These are phyloP conservation scores for Enteromius trimaculatus DNA, from an alignment of 2,797 vertebrate genomes.

Conservation along the genomic window DNA sequence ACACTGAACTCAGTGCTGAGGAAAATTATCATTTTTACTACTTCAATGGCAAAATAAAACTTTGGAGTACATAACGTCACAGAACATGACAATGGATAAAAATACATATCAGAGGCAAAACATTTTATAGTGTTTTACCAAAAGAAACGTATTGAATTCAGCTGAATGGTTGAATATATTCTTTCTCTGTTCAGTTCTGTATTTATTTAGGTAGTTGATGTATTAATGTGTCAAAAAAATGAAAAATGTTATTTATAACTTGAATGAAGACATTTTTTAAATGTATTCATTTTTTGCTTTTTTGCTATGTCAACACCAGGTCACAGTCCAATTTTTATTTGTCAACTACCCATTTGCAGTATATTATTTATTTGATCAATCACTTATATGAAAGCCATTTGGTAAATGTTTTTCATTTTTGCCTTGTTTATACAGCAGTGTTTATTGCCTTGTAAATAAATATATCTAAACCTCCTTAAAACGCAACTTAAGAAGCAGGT, in stretches of 20 bases:
- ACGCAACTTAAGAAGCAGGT: too few species aligned
- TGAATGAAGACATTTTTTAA: too few species aligned
- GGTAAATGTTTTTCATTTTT: background rate
- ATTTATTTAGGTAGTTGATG: background rate
- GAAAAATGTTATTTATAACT: too few species aligned
- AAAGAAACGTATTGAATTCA: background rate
- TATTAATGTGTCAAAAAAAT: too few species aligned
- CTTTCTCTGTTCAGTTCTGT: background rate
- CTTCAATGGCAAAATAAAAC: constrained; percentile 9
- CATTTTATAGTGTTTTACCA: background rate
- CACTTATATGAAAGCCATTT: background rate
- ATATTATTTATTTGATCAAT: background rate
- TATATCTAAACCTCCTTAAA: background rate
- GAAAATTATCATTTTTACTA: constrained; percentile 18
- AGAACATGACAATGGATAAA: background rate
- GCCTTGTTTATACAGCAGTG: background rate
- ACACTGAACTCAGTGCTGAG: background rate
- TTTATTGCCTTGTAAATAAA: background rate
- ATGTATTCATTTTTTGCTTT: too few species aligned
- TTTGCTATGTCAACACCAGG: too few species aligned
- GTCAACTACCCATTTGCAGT: background rate
- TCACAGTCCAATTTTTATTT: too few species aligned
- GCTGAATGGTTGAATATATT: background rate
- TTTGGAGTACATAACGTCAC: background rate
- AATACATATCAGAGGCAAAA: background rate